Base-by-base conservation (phyloP, 2,888 invertebrate genomes). In the Argynnis bischoffii region DNA sequence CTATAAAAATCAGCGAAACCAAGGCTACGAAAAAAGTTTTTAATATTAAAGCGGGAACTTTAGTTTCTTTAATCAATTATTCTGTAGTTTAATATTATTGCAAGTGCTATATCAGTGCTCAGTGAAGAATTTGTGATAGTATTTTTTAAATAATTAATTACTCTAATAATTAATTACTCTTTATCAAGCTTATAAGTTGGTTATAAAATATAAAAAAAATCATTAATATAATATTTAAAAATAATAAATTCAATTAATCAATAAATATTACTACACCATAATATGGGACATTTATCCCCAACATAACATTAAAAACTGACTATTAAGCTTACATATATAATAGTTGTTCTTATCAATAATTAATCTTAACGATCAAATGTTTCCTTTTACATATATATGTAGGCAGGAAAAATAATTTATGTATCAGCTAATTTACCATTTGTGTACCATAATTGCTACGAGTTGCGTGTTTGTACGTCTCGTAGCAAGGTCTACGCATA, bases 401-500 rank as follows among this genome's bases (percentile, higher is more conserved):
- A 59, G 47, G 57, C 57, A 21, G 26, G 47, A 59, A 50, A 51
- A 48, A 56, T 64, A 56, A 64, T 64, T 56, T 64, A 64, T 64
- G 47, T 47, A 16, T 59, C 11, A 46, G 26, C 57, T 59, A 67
- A 67, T 67, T 55, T 59, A 64, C 57, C 63, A 41, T 67, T 64
- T 46, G 67, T 63, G 59, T 46, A 46, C 57, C 31, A 46, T 59
- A 41, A 50, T 57, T 59, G 54, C 53, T 53, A 67, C 47, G 47
- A 13, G 47, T 67, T 46, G 66, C 41, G 50, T 66, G 47, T 53
- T 51, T 15, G 46, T 51, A 26, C 21, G 51, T 53, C 41, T 57
- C 57, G 65, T 65, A 65, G 65, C 65, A 65, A 57, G 21, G 6
- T n/a, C 53, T 65, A 65, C 65, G 59, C 31, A 65, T 31, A 53